These are phyloP conservation scores for Nephrocerus scutellatus DNA, from an alignment of 2,888 invertebrate species.

Conservation along the genomic window DNA sequence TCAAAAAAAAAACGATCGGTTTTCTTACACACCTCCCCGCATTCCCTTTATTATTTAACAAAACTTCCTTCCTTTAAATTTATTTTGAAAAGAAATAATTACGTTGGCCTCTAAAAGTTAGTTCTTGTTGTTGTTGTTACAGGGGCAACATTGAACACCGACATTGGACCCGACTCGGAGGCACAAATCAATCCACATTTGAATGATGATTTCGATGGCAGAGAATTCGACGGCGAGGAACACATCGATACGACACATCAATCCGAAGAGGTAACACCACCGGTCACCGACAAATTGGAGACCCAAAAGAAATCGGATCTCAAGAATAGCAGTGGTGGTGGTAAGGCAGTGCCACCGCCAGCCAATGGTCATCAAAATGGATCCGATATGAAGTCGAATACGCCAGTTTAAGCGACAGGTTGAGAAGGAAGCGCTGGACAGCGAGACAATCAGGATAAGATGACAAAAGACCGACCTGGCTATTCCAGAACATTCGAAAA, in stretches of 20 bases:
- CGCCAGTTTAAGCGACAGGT: conserved; percentile 40
- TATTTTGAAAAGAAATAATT: conserved; percentile 1
- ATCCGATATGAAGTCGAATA: conserved; percentile 42
- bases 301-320: conserved; percentile 44
- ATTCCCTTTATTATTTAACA: conserved; percentile 1
- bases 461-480: background rate
- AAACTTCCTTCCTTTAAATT: conserved; percentile 1
- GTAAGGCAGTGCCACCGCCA: conserved; percentile 28
- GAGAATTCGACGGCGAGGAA: conserved; percentile 43
- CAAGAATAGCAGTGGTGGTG: conserved; percentile 32
- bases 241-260: conserved; percentile 46
- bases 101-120: conserved; percentile 42
- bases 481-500: conserved; percentile 19
- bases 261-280: conserved; percentile 44
- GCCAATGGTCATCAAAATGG: conserved; percentile 34
- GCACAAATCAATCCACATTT: conserved; percentile 58
- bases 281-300: conserved; percentile 45
- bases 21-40: conserved; percentile 7
- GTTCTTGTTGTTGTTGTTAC: conserved; percentile 56
- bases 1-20: conserved; percentile 2
- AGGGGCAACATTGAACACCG: conserved; percentile 57
- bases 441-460: conserved; percentile 14
- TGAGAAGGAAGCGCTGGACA: conserved; percentile 7
- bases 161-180: conserved; percentile 55
- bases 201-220: conserved; percentile 51